Evolutionary conservation across 2,797 vertebrate genomes (phyloP).

Genomic region (Chromobotia macracanthus): DNA sequence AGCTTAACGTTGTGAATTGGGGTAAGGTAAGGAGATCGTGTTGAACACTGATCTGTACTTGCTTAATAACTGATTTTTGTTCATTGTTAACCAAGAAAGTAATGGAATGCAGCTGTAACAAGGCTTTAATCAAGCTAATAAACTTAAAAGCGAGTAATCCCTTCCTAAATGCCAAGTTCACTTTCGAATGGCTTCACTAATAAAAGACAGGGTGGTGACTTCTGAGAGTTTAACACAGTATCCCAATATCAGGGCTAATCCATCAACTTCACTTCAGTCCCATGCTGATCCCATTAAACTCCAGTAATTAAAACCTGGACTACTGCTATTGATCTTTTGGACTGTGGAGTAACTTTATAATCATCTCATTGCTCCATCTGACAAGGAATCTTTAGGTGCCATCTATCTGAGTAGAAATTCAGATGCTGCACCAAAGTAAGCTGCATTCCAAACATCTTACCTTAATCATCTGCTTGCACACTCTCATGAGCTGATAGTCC

Average conservation of each 20-base stretch:
- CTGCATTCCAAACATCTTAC: slow-evolving; percentile 65
- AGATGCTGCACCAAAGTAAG: not conserved
- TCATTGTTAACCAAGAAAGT: too few relatives aligned
- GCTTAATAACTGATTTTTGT: too few relatives aligned
- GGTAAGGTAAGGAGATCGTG: too few relatives aligned
- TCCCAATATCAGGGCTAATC: not conserved
- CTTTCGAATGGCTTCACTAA: not conserved
- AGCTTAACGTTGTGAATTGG: too few relatives aligned
- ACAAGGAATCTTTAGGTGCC: slow-evolving; percentile 6
- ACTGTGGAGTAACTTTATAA: slow-evolving; percentile 2
- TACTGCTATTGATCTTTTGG: slow-evolving; percentile 12
- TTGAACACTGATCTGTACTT: too few relatives aligned
- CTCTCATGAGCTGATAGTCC: slow-evolving; percentile 96
- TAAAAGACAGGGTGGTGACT: slow-evolving; percentile 8
- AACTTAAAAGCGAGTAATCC: not conserved
- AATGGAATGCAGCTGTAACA: not conserved
- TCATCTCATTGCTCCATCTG: not conserved
- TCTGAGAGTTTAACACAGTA: slow-evolving; percentile 9
- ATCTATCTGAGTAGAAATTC: not conserved
- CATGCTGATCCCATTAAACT: slow-evolving; percentile 14
- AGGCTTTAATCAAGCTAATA: not conserved
- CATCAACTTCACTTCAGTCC: not conserved
- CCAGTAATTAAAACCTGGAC: slow-evolving; percentile 14
- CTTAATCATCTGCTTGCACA: slow-evolving; percentile 99
- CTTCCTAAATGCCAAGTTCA: not conserved